Conservation (phyloP, 2,797 vertebrate genomes). For the Falco columbarius region DNA sequence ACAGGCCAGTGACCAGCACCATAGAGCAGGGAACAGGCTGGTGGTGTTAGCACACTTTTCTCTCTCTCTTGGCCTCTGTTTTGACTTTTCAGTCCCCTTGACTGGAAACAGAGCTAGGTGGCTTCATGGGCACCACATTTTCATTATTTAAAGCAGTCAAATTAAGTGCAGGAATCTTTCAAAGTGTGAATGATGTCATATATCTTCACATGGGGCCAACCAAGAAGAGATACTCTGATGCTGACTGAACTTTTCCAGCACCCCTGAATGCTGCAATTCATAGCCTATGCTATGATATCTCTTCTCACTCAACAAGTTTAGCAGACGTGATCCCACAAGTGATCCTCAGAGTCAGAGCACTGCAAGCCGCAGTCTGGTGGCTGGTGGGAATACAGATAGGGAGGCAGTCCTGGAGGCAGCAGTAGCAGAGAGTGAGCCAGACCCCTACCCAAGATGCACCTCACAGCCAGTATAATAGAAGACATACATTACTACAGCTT, state of each 20-base stretch:
- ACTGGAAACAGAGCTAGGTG: not conserved
- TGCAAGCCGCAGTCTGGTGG: not conserved
- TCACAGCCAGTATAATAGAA: not conserved
- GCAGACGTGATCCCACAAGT: not conserved
- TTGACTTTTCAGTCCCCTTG: not conserved
- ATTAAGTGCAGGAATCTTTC: not conserved
- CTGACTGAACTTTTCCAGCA: not conserved
- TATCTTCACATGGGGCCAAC: not conserved
- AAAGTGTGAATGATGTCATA: slow-evolving; percentile 16
- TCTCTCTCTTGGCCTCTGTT: not conserved
- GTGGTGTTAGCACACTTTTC: not conserved
- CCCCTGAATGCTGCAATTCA: not conserved
- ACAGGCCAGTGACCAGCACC: not conserved
- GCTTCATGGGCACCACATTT: not conserved
- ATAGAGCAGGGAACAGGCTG: not conserved
- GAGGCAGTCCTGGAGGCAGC: not conserved
- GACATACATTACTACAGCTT: not conserved
- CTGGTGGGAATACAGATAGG: not conserved
- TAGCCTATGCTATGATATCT: not conserved
- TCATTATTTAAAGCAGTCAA: not conserved
- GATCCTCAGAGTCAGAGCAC: not conserved
- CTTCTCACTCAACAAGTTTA: not conserved
- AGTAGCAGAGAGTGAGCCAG: not conserved
- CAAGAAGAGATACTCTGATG: not conserved
- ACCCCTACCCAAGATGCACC: not conserved